These are phyloP conservation scores for Galago senegalensis DNA, from an alignment of 2,797 vertebrate genomes.

Conservation along the genomic window DNA sequence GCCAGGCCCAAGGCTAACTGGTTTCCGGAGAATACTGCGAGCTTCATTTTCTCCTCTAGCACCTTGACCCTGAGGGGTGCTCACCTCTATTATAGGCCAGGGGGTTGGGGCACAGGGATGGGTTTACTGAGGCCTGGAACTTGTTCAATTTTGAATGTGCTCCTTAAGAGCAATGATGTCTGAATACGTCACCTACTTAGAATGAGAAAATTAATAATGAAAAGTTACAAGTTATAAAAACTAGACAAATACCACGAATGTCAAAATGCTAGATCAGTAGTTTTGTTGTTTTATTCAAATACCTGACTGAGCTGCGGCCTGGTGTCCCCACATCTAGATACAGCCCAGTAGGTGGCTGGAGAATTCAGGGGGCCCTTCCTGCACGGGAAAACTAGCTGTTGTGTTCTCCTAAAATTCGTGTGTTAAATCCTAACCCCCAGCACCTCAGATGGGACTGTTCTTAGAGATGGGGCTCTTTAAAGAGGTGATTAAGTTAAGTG, in stretches of 20 bases:
- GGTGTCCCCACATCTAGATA: neutral
- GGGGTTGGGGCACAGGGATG: neutral
- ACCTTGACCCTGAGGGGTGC: neutral
- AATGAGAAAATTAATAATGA: neutral
- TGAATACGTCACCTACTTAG: neutral
- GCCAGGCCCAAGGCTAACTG: neutral
- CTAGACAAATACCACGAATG: neutral
- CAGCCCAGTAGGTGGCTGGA: neutral
- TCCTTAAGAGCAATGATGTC: neutral
- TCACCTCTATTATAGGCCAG: no score
- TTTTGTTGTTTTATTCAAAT: neutral
- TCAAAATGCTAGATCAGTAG: neutral
- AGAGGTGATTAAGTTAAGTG: neutral
- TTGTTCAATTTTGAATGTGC: neutral
- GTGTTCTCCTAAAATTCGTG: neutral
- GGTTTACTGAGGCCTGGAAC: neutral
- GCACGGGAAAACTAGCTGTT: neutral
- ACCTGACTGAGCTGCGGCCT: neutral
- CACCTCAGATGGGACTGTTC: neutral
- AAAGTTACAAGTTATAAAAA: neutral
- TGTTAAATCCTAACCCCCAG: neutral
- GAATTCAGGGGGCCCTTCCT: neutral
- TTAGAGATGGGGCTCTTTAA: neutral
- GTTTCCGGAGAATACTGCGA: rapidly evolving
- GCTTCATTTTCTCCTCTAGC: neutral